These are phyloP conservation scores for cat (Felis catus) DNA, from an alignment of 2,113 vertebrate genomes.

Conservation along the genomic window F.catus_Fca126_mat1.0 CM031413.1:59727501-59728000, in stretches of 20 bases:
- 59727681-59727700: neutral
- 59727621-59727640: neutral
- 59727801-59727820: neutral
- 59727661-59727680: neutral
- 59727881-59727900: neutral
- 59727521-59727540: neutral
- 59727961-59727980: neutral
- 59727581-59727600: fast-evolving
- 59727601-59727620: neutral
- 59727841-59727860: neutral
- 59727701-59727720: neutral
- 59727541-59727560: neutral
- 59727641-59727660: neutral
- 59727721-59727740: neutral
- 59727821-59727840: fast-evolving
- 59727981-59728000: neutral
- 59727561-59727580: neutral
- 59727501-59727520: neutral
- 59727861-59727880: neutral
- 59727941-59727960: neutral
- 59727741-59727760: neutral
- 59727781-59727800: neutral
- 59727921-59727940: neutral
- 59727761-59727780: neutral
- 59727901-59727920: neutral